phyloP scores from a whole-genome alignment of 2,113 vertebrate genomes.

The Hoplias malabaricus region DNA sequence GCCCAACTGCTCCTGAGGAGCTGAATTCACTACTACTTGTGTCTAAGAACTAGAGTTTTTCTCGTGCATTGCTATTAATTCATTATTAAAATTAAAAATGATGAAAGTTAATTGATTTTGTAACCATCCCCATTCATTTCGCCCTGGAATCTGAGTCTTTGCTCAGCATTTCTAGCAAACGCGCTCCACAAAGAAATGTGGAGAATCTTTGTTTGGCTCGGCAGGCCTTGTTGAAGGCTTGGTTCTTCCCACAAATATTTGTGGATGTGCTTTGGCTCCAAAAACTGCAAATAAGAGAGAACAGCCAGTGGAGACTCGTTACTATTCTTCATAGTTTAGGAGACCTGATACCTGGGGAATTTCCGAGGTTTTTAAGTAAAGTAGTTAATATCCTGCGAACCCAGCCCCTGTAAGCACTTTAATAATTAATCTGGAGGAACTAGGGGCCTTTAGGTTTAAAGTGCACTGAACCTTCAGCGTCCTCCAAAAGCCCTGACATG shows the following conservation, averaged over 20 bases:
- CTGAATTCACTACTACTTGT: no score
- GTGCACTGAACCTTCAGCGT: not conserved
- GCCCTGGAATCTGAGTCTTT: no score
- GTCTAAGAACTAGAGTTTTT: no score
- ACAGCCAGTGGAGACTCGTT: not conserved
- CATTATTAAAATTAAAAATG: no score
- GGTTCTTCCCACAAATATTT: constrained; percentile 31
- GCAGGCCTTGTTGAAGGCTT: not conserved
- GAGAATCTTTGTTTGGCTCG: constrained; percentile 24
- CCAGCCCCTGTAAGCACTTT: not conserved
- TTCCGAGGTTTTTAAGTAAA: not conserved
- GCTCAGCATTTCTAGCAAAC: not conserved
- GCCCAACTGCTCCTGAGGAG: no score
- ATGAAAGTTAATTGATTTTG: no score
- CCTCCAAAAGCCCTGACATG: not conserved
- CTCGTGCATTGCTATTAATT: no score
- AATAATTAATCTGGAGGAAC: not conserved
- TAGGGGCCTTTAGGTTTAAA: not conserved
- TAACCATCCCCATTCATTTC: no score
- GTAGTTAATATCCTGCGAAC: not conserved
- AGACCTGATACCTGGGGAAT: not conserved
- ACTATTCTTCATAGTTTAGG: constrained; percentile 3
- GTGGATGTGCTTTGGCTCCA: constrained; percentile 1
- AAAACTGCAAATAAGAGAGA: not conserved
- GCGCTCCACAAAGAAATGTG: not conserved